A percentile compares a stretch with the other conserved stretches of the same genome.
These are phyloP conservation scores for Pitta sordida DNA, from an alignment of 2,113 vertebrate species.

Conservation along the genomic window DNA sequence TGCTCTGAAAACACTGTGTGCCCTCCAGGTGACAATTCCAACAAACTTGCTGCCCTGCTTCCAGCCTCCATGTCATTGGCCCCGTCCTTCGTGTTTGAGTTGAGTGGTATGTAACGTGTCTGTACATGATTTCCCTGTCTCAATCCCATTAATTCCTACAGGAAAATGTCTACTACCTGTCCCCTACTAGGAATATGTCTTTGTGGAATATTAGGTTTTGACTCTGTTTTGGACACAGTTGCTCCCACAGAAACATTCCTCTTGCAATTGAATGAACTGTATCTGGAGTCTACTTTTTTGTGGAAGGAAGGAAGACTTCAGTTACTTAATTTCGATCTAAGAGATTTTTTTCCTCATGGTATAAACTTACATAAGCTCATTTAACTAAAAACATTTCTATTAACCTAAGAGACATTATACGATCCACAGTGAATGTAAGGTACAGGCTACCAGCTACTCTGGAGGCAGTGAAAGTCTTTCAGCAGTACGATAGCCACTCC, in stretches of 20 bases:
- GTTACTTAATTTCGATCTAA: background rate
- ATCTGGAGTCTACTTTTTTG: background rate
- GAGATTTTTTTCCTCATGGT: background rate
- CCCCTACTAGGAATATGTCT: background rate
- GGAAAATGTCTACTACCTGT: background rate
- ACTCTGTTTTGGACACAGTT: background rate
- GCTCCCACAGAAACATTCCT: background rate
- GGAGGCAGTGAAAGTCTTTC: background rate
- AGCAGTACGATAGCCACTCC: background rate
- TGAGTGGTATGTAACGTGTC: background rate
- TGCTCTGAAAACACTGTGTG: background rate
- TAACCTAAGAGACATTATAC: background rate
- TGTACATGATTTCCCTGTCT: background rate
- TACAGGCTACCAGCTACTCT: background rate
- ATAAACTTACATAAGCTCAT: background rate
- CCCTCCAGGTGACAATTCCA: background rate
- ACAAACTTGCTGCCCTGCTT: no score
- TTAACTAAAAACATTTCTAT: background rate
- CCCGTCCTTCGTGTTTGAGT: no score
- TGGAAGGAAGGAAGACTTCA: background rate
- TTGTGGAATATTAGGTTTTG: background rate
- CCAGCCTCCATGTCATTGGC: no score
- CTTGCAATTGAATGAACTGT: background rate
- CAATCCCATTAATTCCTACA: background rate
- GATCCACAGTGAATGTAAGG: background rate